phyloP scores from a whole-genome alignment of 2,888 invertebrate species.

The Dusona sp. region DNA sequence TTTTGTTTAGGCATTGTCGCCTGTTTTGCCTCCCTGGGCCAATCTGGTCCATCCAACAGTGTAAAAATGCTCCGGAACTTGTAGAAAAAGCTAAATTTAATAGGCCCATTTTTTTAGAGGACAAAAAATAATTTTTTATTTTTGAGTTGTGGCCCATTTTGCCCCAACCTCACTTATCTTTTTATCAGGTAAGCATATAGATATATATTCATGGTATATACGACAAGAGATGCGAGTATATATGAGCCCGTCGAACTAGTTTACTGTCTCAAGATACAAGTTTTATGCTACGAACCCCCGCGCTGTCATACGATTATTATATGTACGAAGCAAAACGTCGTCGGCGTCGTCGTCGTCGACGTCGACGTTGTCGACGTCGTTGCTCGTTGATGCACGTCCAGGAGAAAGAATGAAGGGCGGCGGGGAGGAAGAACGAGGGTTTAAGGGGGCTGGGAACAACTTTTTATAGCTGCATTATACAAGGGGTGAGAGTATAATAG shows the following conservation, averaged over 20 bases:
- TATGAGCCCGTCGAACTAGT: conserved; percentile 56
- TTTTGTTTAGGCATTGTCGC: background rate
- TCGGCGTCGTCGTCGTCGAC: conserved; percentile 1
- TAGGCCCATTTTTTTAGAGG: too few relatives aligned
- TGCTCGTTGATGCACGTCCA: conserved; percentile 44
- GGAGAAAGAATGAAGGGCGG: background rate
- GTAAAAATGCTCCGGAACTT: too few relatives aligned
- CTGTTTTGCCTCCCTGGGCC: too few relatives aligned
- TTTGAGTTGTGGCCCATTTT: background rate
- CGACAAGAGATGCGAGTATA: conserved; percentile 49
- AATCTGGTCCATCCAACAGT: too few relatives aligned
- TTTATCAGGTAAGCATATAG: background rate
- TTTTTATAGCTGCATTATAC: conserved; percentile 67
- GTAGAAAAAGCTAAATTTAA: too few relatives aligned
- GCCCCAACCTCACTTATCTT: background rate
- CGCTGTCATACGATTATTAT: conserved; percentile 38
- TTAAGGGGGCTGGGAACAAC: conserved; percentile 38
- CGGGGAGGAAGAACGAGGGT: background rate
- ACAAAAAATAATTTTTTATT: too few relatives aligned
- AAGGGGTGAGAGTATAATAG: conserved; percentile 54
- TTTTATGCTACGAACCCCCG: conserved; percentile 55
- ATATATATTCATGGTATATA: background rate
- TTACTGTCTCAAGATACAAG: conserved; percentile 66
- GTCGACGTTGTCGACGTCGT: conserved; percentile 34
- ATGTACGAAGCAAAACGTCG: conserved; percentile 35